Conservation (phyloP, 2,888 invertebrate genomes). For the Dynastes grantii region DNA sequence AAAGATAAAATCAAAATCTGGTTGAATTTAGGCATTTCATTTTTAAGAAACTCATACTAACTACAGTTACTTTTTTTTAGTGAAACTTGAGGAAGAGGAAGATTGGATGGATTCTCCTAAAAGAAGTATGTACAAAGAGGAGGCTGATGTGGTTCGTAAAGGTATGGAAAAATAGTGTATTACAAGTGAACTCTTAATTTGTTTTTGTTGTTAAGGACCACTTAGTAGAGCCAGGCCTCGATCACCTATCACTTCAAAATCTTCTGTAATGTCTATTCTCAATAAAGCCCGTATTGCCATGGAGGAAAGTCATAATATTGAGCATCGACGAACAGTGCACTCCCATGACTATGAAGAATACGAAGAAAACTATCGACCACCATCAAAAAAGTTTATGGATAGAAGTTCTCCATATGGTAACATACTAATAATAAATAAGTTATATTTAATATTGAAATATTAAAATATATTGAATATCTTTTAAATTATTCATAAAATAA, state of each 20-base stretch:
- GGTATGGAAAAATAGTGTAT: background rate
- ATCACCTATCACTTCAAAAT: conserved; percentile 26
- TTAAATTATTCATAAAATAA: background rate
- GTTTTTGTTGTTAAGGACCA: conserved; percentile 10
- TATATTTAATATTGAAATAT: too few relatives aligned
- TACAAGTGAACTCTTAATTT: background rate
- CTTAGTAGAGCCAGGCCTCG: conserved; percentile 6
- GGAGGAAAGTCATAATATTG: conserved; percentile 18
- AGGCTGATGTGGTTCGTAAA: conserved; percentile 12
- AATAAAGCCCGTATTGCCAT: conserved; percentile 37
- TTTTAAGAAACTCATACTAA: too few relatives aligned
- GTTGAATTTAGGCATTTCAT: too few relatives aligned
- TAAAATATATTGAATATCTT: too few relatives aligned
- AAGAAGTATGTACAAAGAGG: background rate
- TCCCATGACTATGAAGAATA: conserved; percentile 22
- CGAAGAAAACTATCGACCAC: conserved; percentile 28
- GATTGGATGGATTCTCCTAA: conserved; percentile 14
- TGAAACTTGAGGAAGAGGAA: conserved; percentile 2
- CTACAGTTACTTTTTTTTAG: background rate
- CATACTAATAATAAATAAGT: background rate
- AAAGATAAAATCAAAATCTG: too few relatives aligned
- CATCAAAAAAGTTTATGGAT: conserved; percentile 24
- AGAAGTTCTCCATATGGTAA: conserved; percentile 15
- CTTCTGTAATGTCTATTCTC: conserved; percentile 35
- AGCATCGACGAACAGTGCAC: background rate